Conservation (phyloP, 2,797 vertebrate species). For the Etheostoma nigrum region DNA sequence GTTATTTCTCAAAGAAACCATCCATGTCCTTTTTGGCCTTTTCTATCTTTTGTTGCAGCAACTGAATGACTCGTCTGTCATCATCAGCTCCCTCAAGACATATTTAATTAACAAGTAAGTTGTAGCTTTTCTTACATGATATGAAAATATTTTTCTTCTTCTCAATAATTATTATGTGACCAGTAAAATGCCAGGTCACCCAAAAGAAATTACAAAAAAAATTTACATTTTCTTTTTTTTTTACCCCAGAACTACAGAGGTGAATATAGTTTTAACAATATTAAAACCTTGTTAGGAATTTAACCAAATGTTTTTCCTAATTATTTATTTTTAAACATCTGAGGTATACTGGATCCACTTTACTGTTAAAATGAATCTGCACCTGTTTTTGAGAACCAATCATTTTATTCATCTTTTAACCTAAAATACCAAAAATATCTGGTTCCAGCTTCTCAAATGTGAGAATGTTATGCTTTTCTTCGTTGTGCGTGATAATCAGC, state of each 20-base stretch:
- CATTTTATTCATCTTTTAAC: neutral
- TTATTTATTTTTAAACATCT: neutral
- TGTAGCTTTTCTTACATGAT: neutral
- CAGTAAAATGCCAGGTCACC: too few species aligned
- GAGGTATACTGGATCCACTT: too few species aligned
- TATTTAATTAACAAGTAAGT: constrained; percentile 89
- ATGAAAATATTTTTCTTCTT: neutral
- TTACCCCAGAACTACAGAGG: too few species aligned
- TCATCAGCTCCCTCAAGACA: constrained; percentile 94
- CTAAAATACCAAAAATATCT: neutral
- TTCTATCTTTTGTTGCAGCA: constrained; percentile 83
- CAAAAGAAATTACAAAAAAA: too few species aligned
- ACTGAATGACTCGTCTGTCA: constrained; percentile 96
- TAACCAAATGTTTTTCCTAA: neutral
- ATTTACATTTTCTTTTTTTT: too few species aligned
- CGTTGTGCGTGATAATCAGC: neutral
- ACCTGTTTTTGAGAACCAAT: neutral
- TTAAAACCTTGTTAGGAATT: too few species aligned
- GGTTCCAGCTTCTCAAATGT: neutral
- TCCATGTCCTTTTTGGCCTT: neutral
- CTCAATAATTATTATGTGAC: neutral
- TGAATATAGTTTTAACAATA: too few species aligned
- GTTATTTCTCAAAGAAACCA: neutral
- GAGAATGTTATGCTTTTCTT: neutral
- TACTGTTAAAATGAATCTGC: neutral